Evolutionary conservation across 2,888 invertebrate species (phyloP).

Genomic region (Drosophila paracracens): DNA sequence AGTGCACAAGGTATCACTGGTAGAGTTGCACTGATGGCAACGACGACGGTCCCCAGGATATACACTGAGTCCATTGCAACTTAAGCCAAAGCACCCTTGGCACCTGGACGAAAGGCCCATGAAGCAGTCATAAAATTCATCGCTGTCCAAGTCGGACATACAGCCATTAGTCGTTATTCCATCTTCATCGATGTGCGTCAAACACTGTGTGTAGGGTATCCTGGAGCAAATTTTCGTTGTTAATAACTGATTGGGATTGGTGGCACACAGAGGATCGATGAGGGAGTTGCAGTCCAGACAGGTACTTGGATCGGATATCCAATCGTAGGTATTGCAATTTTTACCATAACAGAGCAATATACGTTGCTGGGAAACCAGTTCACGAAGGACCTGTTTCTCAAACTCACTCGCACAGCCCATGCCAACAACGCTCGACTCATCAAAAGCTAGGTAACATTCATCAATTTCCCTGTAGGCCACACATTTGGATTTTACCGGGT

Average conservation of each 20-base stretch:
- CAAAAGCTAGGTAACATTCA: constrained; percentile 76
- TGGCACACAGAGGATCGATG: constrained; percentile 76
- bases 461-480: constrained; percentile 68
- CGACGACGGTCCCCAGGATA: constrained; percentile 68
- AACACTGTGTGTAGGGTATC: constrained; percentile 80
- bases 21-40: constrained; percentile 81
- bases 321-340: constrained; percentile 69
- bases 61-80: constrained; percentile 76
- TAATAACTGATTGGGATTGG: constrained; percentile 76
- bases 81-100: constrained; percentile 65
- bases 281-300: constrained; percentile 77
- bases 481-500: constrained; percentile 52
- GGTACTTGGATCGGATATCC: constrained; percentile 49
- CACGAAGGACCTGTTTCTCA: constrained; percentile 56
- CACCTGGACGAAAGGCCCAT: constrained; percentile 63
- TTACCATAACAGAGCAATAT: constrained; percentile 72
- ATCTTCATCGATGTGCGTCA: constrained; percentile 66
- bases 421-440: constrained; percentile 46
- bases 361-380: constrained; percentile 69
- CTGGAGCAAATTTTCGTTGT: constrained; percentile 55
- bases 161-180: constrained; percentile 80
- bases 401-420: constrained; percentile 83
- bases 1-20: constrained; percentile 56
- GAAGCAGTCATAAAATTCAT: constrained; percentile 72
- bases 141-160: constrained; percentile 53